Conservation (phyloP, 2,797 vertebrate species). For the Poeciliopsis gracilis region DNA sequence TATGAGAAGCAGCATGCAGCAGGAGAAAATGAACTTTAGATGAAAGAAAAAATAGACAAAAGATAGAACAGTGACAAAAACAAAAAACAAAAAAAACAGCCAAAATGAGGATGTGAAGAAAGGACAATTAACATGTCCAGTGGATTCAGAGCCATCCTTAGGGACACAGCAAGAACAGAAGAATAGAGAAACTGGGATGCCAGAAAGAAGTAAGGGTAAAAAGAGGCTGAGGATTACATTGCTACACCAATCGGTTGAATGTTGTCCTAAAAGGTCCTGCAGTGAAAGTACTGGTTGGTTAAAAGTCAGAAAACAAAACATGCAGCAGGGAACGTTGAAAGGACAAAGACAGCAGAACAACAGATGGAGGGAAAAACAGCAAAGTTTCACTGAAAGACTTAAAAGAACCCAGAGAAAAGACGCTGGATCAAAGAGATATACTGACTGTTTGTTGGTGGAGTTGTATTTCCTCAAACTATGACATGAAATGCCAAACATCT, state of each 20-base stretch:
- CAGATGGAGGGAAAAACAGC: constrained; percentile 17
- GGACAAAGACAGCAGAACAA: constrained; percentile 24
- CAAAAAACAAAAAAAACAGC: not conserved
- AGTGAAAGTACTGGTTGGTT: constrained; percentile 18
- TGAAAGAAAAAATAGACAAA: constrained; percentile 24
- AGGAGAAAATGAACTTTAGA: constrained; percentile 31
- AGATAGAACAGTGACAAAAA: constrained; percentile 34
- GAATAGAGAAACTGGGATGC: constrained; percentile 7
- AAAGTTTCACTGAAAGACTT: constrained; percentile 55
- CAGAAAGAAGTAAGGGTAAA: constrained; percentile 11
- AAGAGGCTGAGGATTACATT: constrained; percentile 17
- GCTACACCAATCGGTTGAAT: constrained; percentile 45
- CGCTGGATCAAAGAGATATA: constrained; percentile 59
- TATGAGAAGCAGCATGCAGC: constrained; percentile 26
- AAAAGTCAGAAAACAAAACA: constrained; percentile 12
- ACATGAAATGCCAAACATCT: constrained; percentile 47
- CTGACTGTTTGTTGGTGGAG: constrained; percentile 50
- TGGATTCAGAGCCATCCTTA: constrained; percentile 43
- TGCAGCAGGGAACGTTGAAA: constrained; percentile 16
- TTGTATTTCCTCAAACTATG: constrained; percentile 52
- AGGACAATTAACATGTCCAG: constrained; percentile 48
- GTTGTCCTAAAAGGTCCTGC: constrained; percentile 34
- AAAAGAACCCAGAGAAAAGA: constrained; percentile 47
- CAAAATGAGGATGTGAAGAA: constrained; percentile 21
- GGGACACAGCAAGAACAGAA: constrained; percentile 23